A percentile compares a stretch with the other conserved stretches of the same genome.
phyloP scores from a whole-genome alignment of 1,140 invertebrate species.

The Hycleus cichorii region DNA sequence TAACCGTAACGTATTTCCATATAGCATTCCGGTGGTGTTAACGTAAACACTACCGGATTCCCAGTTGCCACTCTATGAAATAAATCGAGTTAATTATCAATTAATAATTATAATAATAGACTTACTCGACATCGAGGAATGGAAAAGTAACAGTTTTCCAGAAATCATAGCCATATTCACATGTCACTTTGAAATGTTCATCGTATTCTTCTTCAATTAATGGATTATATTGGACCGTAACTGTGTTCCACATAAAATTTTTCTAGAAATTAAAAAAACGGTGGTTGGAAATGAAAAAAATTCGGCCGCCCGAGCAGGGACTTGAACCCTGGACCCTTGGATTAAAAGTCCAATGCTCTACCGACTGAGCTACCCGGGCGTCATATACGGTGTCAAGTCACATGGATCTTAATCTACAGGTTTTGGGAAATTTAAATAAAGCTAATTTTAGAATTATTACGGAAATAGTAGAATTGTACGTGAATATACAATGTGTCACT shows the following conservation, averaged over 20 bases:
- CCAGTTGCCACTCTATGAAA: constrained; percentile 76
- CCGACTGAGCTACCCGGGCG: constrained; percentile 52
- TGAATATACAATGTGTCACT: too few relatives aligned
- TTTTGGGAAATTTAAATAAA: not conserved
- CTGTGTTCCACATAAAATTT: constrained; percentile 95
- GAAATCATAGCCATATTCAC: constrained; percentile 93
- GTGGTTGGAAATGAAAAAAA: not conserved
- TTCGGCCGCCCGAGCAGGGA: constrained; percentile 62
- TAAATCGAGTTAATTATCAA: not conserved
- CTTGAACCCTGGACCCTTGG: constrained; percentile 72
- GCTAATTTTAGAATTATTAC: too few relatives aligned
- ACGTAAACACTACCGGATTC: constrained; percentile 87
- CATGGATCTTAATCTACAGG: not conserved
- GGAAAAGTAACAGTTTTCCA: constrained; percentile 95
- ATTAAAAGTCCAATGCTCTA: constrained; percentile 74
- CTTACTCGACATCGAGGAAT: constrained; percentile 90
- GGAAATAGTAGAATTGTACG: too few relatives aligned
- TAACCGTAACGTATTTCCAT: constrained; percentile 92
- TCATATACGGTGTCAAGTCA: not conserved
- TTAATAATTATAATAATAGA: constrained; percentile 27
- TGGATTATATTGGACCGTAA: constrained; percentile 89
- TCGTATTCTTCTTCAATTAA: constrained; percentile 91
- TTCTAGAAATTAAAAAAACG: constrained; percentile 49
- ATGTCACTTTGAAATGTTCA: constrained; percentile 93
- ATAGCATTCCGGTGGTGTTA: constrained; percentile 88